Base-by-base conservation (phyloP, 2,797 vertebrate genomes). In the Sebastes hubbsi region DNA sequence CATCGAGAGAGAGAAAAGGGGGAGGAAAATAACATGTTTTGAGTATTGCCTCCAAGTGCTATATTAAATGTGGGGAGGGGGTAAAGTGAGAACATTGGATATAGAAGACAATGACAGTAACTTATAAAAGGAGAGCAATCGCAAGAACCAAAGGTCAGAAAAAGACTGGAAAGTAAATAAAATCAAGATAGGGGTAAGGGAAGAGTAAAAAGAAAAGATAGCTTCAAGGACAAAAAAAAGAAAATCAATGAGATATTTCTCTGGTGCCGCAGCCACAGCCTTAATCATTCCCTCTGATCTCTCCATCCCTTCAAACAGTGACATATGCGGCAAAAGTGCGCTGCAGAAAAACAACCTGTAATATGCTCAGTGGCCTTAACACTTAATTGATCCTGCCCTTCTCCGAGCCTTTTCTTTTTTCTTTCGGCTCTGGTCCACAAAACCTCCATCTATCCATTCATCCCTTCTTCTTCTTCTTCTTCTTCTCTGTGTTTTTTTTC, bases 1-100 rank as follows among this genome's bases (percentile, higher is more conserved):
- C 60, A 56, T 14, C 18, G 6, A 71, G 77, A 60, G 59, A 54
- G 11, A 14, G 55, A 61, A 46, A 13, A 1, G 46, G 16, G 4
- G 46, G 69, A 64, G 66, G 55, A 25, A 80, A 81, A 81, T 61
- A 56, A 78, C 22, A 32, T n/a, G 29, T 38, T 38, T 67, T 5
- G 32, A 83, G 32, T 49, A 29, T 74, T 83, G 79, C 59, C 61
- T 69, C 55, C 14, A 4, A 70, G 52, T 38, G 71, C 75, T 38
- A 4, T 64, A 52, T 94, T 86, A 95, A 93, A 86, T 20, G 82
- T 96, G 95, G 87, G 95, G 96, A 95, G 78, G 18, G 52, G 38
- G 24, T 24, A 32, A 72, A 73, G 68, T 29, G 38, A 66, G 72
- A 62, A 78, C 46, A 62, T 59, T 22, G 42, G 10, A 58, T 9